Evolutionary conservation across 2,113 vertebrate genomes (phyloP), one percentile per base, ranked within the genome.

Genomic region (Scartelaos histophorus): DNA sequence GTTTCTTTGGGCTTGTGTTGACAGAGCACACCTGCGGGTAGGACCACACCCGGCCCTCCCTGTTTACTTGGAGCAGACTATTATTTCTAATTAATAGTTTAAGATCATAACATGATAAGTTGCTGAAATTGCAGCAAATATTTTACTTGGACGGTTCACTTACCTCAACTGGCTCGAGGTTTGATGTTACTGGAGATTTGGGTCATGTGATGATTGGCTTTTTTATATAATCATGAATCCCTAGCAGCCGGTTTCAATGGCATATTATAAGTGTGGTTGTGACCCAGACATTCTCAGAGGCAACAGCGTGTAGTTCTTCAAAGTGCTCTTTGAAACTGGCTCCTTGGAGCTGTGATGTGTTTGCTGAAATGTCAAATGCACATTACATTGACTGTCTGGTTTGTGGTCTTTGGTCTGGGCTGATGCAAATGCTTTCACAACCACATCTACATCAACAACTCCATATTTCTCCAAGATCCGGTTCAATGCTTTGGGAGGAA

Each of bases 1-100:
- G 47, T 16, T 17, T 19, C 17, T 51, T 9, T 43, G 38, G 22
- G 34, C 9, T 58, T 38, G 68, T 87, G 78, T 82, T 85, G 67
- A 80, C 53, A 73, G 62, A 62, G 46, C 71, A 67, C 77, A 87
- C 79, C 79, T 85, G 82, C 67, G 61, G 62, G 73, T 84, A 24
- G 45, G 79, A 67, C 84, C 38, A 77, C 74, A 71, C 82, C 84
- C 81, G 47, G 74, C 74, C 74, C 76, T 34, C 47, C n/a, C 57
- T 65, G 60, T 75, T 82, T 76, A 58, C 64, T 21, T 0, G 22
- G 43, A 62, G 66, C 65, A 19, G 57, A 65, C 17, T 54, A 16
- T 49, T 17, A 16, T 49, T 49, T 49, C 16, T 5, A 49, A 49
- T 17, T 51, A 7, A 51, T 51, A 51, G 5, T 51, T 17, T 1